phyloP scores from a whole-genome alignment of 1,140 invertebrate genomes.

The Tenebrio molitor region DNA sequence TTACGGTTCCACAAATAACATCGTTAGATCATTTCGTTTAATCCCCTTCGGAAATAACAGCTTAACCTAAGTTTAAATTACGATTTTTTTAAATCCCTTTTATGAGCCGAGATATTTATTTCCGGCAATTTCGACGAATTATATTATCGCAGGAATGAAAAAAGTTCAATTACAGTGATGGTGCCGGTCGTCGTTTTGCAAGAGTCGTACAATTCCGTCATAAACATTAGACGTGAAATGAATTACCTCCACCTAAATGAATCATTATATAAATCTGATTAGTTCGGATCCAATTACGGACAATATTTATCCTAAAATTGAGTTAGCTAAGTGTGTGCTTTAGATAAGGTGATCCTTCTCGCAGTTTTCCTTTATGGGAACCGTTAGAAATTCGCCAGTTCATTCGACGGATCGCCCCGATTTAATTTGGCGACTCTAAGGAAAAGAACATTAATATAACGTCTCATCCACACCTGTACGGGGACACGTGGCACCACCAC shows the following conservation, averaged over 20 bases:
- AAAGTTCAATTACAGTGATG: constrained; percentile 24
- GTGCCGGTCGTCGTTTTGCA: not conserved
- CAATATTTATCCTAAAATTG: constrained; percentile 39
- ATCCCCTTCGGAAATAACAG: constrained; percentile 19
- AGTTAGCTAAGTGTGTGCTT: constrained; percentile 38
- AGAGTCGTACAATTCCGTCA: not conserved
- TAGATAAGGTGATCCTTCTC: constrained; percentile 37
- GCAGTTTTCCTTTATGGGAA: constrained; percentile 19
- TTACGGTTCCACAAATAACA: no score
- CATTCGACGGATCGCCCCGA: not conserved
- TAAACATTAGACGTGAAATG: constrained; percentile 29
- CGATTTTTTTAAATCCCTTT: constrained; percentile 16
- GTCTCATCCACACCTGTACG: no score
- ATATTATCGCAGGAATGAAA: constrained; percentile 13
- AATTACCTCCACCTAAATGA: constrained; percentile 37
- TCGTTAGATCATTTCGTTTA: no score
- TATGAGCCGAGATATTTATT: constrained; percentile 16
- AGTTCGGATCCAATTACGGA: constrained; percentile 35
- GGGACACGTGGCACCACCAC: no score
- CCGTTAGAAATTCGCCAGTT: constrained; percentile 13
- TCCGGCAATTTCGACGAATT: constrained; percentile 6
- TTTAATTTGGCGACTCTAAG: not conserved
- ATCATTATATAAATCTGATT: constrained; percentile 41
- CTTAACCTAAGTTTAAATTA: constrained; percentile 25
- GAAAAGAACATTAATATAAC: not conserved